These are phyloP conservation scores for Spongilla lacustris DNA, from an alignment of 37 sponge, comb jelly and placozoan species.

Conservation along the genomic window DNA sequence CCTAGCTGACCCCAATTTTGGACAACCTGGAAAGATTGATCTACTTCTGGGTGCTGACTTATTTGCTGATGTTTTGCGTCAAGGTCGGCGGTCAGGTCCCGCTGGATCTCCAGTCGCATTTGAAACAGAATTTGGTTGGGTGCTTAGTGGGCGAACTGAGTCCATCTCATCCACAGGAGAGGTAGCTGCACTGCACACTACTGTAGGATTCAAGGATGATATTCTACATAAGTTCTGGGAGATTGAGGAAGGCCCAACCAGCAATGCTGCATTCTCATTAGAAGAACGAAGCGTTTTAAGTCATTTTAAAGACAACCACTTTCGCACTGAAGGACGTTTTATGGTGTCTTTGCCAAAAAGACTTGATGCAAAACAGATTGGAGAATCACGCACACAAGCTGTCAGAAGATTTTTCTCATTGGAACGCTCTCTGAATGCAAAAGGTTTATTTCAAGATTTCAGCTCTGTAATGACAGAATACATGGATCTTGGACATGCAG, in stretches of 20 bases:
- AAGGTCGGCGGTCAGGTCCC: constrained; percentile 57
- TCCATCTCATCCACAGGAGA: neutral
- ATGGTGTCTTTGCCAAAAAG: constrained; percentile 43
- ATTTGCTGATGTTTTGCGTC: constrained; percentile 31
- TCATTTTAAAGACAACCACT: constrained; percentile 42
- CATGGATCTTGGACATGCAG: constrained; percentile 43
- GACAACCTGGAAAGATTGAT: constrained; percentile 42
- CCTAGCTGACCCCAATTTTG: constrained; percentile 44
- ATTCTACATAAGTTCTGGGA: constrained; percentile 53
- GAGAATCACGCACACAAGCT: constrained; percentile 55
- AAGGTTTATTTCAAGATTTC: constrained; percentile 38
- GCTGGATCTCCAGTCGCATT: constrained; percentile 34
- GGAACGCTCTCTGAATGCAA: constrained; percentile 49
- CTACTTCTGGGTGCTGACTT: constrained; percentile 42
- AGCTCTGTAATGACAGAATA: constrained; percentile 47
- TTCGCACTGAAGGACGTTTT: constrained; percentile 21
- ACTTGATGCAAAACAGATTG: constrained; percentile 21
- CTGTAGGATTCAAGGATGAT: constrained; percentile 31
- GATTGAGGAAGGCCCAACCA: constrained; percentile 45
- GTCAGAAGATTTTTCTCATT: constrained; percentile 49
- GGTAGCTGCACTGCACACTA: constrained; percentile 29
- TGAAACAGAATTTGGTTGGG: constrained; percentile 49
- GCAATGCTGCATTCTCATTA: constrained; percentile 15
- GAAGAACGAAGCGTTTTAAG: constrained; percentile 43
- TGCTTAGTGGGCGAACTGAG: constrained; percentile 43